Evolutionary conservation across 2,888 invertebrate species (phyloP), one percentile per base, ranked within the genome.

Genomic region (Acanthopleura granulata): DNA sequence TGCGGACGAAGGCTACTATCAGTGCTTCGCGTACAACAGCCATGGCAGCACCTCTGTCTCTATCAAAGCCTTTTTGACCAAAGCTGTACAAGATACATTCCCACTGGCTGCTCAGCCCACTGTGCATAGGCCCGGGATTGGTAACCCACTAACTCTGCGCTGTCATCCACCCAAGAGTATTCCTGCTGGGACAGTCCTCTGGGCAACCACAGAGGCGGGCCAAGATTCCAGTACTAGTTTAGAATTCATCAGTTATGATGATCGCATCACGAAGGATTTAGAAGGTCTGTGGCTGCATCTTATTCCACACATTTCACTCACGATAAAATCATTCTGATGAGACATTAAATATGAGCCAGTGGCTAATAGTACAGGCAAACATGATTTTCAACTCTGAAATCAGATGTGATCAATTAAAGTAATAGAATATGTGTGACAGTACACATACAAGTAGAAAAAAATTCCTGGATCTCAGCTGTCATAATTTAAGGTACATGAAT

Each of bases 11-110:
- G 98, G 97, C 16, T 95, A 96, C 88, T 98, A 98, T 91, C 97
- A 97, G 90, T 97, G 98, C 91, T 95, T 96, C 90, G 97, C 98
- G 0, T 93, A 94, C 87, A 99, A 99, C 91, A 95, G 95, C 87
- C 96, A 96, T 93, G 99, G 98, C 75, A 57, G 57, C 22, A 94
- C 93, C 12, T 97, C 98, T 62, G 96, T 97, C 1, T 97, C 98
- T 12, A 97, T 97, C 91, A 96, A 96, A 0, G 97, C 98, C n/a
- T 96, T 96, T 89, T 95, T 99, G 62, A 93, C 96, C 57, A 95
- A 96, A 91, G 97, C 98, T 16, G 87, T 76, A 18, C 82, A 82
- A 49, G 66, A 74, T 30, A 74, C 77, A 40, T 82, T 80, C 71
- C 49, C 50, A 0, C 61, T 72, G 18, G 22, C 51, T 9, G 71